Evolutionary conservation across 2,888 invertebrate genomes (phyloP).

Genomic region (Buathra laborator): DNA sequence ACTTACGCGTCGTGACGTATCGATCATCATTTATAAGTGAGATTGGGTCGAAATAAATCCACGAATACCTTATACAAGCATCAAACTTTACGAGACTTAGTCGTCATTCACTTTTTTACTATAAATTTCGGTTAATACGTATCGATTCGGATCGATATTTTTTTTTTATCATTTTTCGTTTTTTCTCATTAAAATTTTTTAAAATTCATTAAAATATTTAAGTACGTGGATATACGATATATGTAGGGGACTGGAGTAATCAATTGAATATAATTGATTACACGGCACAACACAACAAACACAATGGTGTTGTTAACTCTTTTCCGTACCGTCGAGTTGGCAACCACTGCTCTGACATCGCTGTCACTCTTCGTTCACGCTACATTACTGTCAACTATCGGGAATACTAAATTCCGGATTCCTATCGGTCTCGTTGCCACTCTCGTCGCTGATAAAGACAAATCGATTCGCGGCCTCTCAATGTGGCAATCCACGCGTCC

Average conservation of each 20-base stretch:
- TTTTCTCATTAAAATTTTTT: too few relatives aligned
- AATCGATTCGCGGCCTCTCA: constrained; percentile 61
- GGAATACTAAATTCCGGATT: constrained; percentile 59
- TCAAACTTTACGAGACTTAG: too few relatives aligned
- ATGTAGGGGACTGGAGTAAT: too few relatives aligned
- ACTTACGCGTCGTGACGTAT: background rate
- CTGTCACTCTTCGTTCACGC: constrained; percentile 51
- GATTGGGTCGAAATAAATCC: background rate
- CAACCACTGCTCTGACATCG: constrained; percentile 38
- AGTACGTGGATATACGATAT: too few relatives aligned
- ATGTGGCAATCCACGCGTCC: constrained; percentile 43
- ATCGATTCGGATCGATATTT: too few relatives aligned
- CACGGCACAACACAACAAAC: background rate
- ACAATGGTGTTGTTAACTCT: background rate
- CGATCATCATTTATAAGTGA: background rate
- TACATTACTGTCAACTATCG: constrained; percentile 52
- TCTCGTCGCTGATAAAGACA: constrained; percentile 65
- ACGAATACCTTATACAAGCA: background rate
- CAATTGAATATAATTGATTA: background rate
- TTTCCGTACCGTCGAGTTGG: constrained; percentile 20
- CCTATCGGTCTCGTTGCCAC: constrained; percentile 50
- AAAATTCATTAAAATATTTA: too few relatives aligned
- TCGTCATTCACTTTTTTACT: too few relatives aligned
- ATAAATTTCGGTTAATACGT: too few relatives aligned
- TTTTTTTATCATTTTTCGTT: too few relatives aligned